Conservation (phyloP, 1,140 invertebrate genomes). For the Drosophila rhopaloa region DNA sequence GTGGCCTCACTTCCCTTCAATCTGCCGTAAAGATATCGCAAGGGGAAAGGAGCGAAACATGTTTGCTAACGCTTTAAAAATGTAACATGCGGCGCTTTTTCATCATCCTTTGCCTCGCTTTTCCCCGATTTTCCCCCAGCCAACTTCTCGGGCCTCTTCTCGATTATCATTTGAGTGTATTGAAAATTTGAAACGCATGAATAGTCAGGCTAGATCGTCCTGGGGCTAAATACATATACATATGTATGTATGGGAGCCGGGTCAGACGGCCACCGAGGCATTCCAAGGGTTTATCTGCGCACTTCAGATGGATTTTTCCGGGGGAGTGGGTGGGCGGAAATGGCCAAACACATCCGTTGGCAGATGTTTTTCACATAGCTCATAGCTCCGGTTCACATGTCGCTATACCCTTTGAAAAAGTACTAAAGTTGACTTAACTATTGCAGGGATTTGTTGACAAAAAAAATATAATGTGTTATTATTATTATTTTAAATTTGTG, state of each 20-base stretch:
- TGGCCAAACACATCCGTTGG: conserved; percentile 67
- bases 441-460: too few relatives aligned
- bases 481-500: too few relatives aligned
- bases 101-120: conserved; percentile 41
- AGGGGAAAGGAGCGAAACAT: conserved; percentile 22
- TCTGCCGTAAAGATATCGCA: conserved; percentile 31
- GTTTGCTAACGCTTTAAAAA: conserved; percentile 68
- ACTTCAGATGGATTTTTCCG: conserved; percentile 51
- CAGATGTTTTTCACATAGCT: conserved; percentile 70
- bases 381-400: conserved; percentile 11
- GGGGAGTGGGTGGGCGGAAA: conserved; percentile 41
- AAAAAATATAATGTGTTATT: too few relatives aligned
- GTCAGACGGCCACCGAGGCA: conserved; percentile 28
- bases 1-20: conserved; percentile 32
- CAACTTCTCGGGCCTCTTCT: conserved; percentile 1
- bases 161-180: conserved; percentile 64
- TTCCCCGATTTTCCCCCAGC: neutral
- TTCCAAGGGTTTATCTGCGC: conserved; percentile 62
- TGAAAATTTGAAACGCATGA: conserved; percentile 79
- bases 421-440: neutral
- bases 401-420: neutral
- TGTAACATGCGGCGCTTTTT: conserved; percentile 69
- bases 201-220: conserved; percentile 70
- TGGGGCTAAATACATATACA: conserved; percentile 34
- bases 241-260: conserved; percentile 8